Base-by-base conservation (phyloP, 2,113 vertebrate species). In the Capricornis sumatraensis region DNA sequence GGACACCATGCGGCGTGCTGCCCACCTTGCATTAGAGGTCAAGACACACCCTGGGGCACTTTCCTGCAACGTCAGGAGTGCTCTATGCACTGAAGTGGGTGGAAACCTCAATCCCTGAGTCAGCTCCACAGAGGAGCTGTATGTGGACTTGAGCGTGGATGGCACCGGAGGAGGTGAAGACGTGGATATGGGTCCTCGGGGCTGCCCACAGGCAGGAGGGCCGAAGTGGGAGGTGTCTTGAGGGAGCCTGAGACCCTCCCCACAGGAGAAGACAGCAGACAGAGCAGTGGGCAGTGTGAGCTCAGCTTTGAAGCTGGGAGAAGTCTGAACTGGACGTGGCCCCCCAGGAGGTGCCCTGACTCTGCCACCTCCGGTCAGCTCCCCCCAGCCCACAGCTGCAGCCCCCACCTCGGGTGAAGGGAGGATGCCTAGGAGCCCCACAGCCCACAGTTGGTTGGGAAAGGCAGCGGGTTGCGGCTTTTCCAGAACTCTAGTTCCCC, bases 371-470 rank as follows among this genome's bases (percentile, higher is more conserved):
- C 19, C 2, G 0, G 19, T 53, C 15, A 43, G 60, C 19, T 17
- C 0, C 27, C 10, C 36, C 17, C 15, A 8, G 23, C 16, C 79
- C 19, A 25, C 45, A 64, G 67, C n/a, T 55, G 21, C 40, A 16
- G 28, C 27, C 28, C n/a, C 36, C 3, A 8, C 23, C 36, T 13
- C 3, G 10, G 19, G n/a, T 2, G 0, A 12, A 64, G 40, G 6
- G 52, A 27, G 19, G 79, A 25, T 4, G 1, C n/a, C 17, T 14
- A 6, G 55, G 28, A 36, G 40, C 36, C 36, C 58, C 30, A 9
- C 27, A 57, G 25, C 52, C 40, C 60, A 60, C 4, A 33, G 83
- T 89, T 57, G 14, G 30, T 50, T 16, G 3, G 2, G 17, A 67
- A 25, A 50, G 58, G 40, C 30, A 50, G 30, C 6, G 47, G 30